A percentile compares a stretch with the other conserved stretches of the same genome.
phyloP scores from a whole-genome alignment of 2,797 vertebrate species.

The Heliangelus exortis region DNA sequence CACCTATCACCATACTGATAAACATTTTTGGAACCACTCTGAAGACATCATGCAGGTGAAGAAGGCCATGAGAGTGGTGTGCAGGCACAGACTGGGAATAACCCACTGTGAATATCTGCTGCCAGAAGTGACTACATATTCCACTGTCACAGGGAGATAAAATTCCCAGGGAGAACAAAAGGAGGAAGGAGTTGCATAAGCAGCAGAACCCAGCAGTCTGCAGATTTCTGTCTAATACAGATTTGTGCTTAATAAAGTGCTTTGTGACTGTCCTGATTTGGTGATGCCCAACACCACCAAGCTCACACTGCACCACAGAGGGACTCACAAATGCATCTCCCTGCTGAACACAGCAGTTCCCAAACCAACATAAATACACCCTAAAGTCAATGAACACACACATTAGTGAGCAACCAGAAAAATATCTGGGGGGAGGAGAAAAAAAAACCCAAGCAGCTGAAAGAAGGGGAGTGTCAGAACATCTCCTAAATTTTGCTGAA shows the following conservation, averaged over 20 bases:
- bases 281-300: background rate
- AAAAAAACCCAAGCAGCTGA: too few species aligned
- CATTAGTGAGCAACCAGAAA: background rate
- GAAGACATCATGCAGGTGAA: background rate
- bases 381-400: background rate
- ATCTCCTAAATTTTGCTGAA: background rate
- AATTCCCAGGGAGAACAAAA: background rate
- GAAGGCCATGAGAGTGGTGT: accelerated
- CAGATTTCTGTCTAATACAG: background rate
- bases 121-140: background rate
- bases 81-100: background rate
- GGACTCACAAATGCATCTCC: background rate
- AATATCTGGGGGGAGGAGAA: background rate
- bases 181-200: background rate
- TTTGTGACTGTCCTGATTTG: background rate
- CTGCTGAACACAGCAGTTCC: background rate
- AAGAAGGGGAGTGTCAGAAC: background rate
- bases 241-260: background rate
- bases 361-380: background rate
- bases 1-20: too few species aligned
- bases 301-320: accelerated
- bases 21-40: too few species aligned
- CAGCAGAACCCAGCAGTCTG: background rate
- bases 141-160: accelerated
- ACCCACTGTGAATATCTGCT: background rate